Evolutionary conservation across 2,888 invertebrate species (phyloP).

Genomic region (Micoletzkya japonica): DNA sequence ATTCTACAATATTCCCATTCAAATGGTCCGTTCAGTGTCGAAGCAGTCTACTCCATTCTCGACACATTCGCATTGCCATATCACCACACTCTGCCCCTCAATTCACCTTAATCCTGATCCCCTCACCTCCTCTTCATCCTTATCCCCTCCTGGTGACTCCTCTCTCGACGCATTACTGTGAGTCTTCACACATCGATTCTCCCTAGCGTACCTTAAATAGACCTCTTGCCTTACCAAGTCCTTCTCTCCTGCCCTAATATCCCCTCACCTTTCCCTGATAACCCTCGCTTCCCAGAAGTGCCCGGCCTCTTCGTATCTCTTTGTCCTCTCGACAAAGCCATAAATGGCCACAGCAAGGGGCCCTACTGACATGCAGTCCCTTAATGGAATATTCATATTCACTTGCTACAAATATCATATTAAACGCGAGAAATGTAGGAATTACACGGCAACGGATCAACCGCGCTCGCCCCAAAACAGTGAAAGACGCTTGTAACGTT

Average conservation of each 20-base stretch:
- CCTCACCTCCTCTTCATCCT: constrained; percentile 14
- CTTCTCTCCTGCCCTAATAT: no score
- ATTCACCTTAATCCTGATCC: no score
- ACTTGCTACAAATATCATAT: no score
- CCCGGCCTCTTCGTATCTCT: constrained; percentile 51
- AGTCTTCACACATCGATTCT: constrained; percentile 25
- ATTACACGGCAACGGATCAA: no score
- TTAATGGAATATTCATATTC: no score
- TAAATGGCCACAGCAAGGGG: constrained; percentile 43
- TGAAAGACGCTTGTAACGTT: no score
- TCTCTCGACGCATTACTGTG: constrained; percentile 8
- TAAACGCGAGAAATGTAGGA: no score
- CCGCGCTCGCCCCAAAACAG: no score
- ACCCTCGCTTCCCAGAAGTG: constrained; percentile 48
- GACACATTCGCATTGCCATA: no score
- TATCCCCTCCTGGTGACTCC: constrained; percentile 1
- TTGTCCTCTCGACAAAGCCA: constrained; percentile 42
- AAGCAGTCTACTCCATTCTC: neutral
- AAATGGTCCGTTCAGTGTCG: neutral
- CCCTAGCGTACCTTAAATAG: constrained; percentile 6
- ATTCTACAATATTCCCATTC: neutral
- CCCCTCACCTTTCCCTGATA: constrained; percentile 41
- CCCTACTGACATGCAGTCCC: constrained; percentile 27
- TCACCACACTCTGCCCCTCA: no score
- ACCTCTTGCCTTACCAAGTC: neutral